Conservation (phyloP, 2,888 invertebrate species). For the Platycheirus rosarum region DNA sequence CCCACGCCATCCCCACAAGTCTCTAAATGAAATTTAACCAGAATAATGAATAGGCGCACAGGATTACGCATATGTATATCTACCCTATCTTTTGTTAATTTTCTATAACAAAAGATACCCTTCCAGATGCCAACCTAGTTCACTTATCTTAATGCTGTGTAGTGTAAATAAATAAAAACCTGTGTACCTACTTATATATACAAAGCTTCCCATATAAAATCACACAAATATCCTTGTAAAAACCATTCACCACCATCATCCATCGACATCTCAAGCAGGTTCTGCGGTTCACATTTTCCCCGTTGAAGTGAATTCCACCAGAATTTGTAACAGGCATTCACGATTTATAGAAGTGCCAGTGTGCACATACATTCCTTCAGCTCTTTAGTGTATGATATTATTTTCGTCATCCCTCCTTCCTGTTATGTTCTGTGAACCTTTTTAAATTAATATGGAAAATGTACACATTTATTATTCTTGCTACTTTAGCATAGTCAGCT, state of each 20-base stretch:
- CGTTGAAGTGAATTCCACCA: constrained; percentile 82
- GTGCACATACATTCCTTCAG: constrained; percentile 74
- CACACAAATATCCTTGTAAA: background rate
- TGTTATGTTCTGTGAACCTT: constrained; percentile 10
- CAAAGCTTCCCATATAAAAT: constrained; percentile 18
- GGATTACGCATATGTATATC: constrained; percentile 12
- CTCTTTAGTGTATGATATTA: no score
- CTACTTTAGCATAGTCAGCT: no score
- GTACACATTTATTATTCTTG: no score
- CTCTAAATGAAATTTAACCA: constrained; percentile 47
- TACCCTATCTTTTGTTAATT: background rate
- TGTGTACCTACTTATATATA: no score
- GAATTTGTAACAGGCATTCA: constrained; percentile 80
- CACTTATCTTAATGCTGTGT: no score
- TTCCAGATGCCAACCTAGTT: constrained; percentile 48
- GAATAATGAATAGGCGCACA: constrained; percentile 37
- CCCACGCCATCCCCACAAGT: background rate
- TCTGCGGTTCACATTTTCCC: constrained; percentile 73
- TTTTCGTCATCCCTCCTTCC: background rate
- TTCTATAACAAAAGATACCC: constrained; percentile 23
- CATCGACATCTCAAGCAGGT: constrained; percentile 33
- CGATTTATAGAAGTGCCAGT: constrained; percentile 18
- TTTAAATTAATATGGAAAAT: constrained; percentile 2
- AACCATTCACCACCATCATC: constrained; percentile 35
- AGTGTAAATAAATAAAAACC: no score